phyloP scores from a whole-genome alignment of 2,797 vertebrate genomes.

The Acrossocheilus fasciatus region DNA sequence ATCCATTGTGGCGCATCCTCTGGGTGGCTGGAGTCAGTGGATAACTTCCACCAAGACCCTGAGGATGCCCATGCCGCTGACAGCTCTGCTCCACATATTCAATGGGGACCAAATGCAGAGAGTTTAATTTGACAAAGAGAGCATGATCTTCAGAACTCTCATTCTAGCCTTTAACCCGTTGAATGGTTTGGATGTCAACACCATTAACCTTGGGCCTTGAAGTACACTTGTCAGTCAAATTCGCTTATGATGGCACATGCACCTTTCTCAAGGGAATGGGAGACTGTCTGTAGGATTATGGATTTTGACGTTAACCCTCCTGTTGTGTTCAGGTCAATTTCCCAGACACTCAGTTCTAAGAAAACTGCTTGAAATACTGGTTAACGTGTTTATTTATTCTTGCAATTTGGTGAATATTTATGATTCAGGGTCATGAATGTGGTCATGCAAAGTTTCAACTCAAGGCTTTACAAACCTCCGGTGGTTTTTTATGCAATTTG shows the following conservation, averaged over 20 bases:
- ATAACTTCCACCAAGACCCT: conserved; percentile 51
- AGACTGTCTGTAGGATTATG: conserved; percentile 16
- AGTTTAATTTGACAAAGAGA: conserved; percentile 44
- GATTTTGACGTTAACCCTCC: conserved; percentile 5
- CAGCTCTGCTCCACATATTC: conserved; percentile 58
- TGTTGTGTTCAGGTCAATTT: not conserved
- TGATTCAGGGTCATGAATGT: not conserved
- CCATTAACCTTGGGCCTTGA: conserved; percentile 60
- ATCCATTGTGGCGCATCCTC: conserved; percentile 58
- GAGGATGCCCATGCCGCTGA: conserved; percentile 53
- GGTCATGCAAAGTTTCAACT: not conserved
- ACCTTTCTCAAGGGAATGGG: conserved; percentile 33
- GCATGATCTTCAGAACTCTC: conserved; percentile 41
- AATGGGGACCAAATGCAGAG: conserved; percentile 36
- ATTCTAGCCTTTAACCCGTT: conserved; percentile 41
- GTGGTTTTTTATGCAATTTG: not conserved
- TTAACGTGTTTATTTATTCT: not conserved
- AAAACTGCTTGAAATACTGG: not conserved
- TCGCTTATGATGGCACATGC: not conserved
- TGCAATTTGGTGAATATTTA: not conserved
- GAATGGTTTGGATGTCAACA: conserved; percentile 55
- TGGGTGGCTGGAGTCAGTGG: conserved; percentile 62
- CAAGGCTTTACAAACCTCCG: not conserved
- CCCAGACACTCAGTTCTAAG: not conserved
- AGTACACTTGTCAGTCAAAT: conserved; percentile 50